Evolutionary conservation across 2,797 vertebrate genomes (phyloP).

Genomic region (Hyperoplus immaculatus): DNA sequence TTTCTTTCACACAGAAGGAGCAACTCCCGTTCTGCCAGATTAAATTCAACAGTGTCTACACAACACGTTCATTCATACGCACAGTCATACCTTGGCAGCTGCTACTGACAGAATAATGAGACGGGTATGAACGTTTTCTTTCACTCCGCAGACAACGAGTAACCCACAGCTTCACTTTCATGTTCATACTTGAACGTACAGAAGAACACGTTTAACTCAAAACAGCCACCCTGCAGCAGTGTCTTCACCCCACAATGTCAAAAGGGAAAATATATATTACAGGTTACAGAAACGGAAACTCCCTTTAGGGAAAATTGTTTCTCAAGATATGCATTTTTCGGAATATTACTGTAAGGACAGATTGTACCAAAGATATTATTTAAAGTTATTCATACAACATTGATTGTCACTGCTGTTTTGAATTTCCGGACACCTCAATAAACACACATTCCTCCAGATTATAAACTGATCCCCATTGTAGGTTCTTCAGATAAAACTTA

Average conservation of each 20-base stretch:
- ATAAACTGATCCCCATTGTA: neutral
- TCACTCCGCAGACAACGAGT: slow-evolving; percentile 40
- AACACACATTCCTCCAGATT: neutral
- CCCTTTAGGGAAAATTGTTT: slow-evolving; percentile 27
- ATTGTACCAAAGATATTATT: neutral
- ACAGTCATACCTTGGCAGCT: slow-evolving; percentile 33
- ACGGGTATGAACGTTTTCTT: slow-evolving; percentile 30
- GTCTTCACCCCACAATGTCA: slow-evolving; percentile 19
- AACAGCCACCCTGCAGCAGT: slow-evolving; percentile 31
- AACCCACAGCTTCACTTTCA: slow-evolving; percentile 45
- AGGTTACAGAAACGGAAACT: slow-evolving; percentile 36
- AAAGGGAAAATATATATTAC: slow-evolving; percentile 12
- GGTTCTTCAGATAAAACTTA: slow-evolving; percentile 1
- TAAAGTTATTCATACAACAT: neutral
- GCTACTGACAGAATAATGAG: slow-evolving; percentile 51
- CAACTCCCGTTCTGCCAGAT: slow-evolving; percentile 14
- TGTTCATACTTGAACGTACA: slow-evolving; percentile 65
- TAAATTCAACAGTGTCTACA: slow-evolving; percentile 19
- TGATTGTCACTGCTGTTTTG: neutral
- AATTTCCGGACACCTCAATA: neutral
- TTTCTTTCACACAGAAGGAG: slow-evolving; percentile 18
- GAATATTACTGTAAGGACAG: neutral
- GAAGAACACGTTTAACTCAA: slow-evolving; percentile 38
- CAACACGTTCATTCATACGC: slow-evolving; percentile 19
- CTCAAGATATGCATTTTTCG: slow-evolving; percentile 23